Conservation (phyloP, 2,113 vertebrate genomes). For the Emberiza fucata region DNA sequence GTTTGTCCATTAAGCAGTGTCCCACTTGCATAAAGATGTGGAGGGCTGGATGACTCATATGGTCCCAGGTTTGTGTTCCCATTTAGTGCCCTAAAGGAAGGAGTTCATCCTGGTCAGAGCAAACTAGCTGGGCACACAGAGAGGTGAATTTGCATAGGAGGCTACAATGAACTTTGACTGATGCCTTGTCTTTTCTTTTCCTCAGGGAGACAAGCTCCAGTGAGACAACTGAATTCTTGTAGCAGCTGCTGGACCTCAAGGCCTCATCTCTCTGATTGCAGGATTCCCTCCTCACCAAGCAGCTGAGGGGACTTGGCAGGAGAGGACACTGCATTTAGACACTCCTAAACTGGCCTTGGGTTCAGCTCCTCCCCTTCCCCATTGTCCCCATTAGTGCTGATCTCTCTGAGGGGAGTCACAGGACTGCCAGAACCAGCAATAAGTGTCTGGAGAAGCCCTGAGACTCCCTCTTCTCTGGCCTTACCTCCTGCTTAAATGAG, state of each 20-base stretch:
- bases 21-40: neutral
- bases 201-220: conserved; percentile 72
- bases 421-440: conserved; percentile 18
- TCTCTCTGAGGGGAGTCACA: conserved; percentile 3
- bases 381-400: neutral
- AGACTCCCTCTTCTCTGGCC: conserved; percentile 1
- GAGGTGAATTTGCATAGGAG: neutral
- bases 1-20: neutral
- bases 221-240: conserved; percentile 76
- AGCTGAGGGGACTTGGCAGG: conserved; percentile 39
- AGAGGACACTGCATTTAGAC: conserved; percentile 43
- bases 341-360: conserved; percentile 24
- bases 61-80: neutral
- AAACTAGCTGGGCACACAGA: neutral
- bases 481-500: conserved; percentile 25
- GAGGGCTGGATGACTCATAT: neutral
- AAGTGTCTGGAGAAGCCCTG: conserved; percentile 4
- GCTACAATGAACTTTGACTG: neutral
- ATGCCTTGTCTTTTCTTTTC: conserved; percentile 46
- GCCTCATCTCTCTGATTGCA: conserved; percentile 55
- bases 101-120: neutral
- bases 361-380: conserved; percentile 17
- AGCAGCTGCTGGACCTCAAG: conserved; percentile 67
- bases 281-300: conserved; percentile 43
- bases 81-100: neutral